Evolutionary conservation across 2,797 vertebrate genomes (phyloP), one percentile per base, ranked within the genome.

Genomic region (Philypnodon macrostomus): DNA sequence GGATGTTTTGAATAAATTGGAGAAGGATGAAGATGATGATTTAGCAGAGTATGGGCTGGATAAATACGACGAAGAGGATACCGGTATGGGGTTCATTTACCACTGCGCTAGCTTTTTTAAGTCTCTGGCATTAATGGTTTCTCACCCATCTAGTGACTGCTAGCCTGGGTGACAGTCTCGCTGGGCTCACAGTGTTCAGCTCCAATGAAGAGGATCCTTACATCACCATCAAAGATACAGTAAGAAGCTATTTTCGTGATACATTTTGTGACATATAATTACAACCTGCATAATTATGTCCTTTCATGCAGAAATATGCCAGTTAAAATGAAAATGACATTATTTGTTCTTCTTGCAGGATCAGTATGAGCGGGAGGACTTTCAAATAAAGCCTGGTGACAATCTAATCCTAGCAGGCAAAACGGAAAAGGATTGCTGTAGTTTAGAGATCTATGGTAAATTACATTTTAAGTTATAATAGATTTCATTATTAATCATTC

Each of bases 311-410:
- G n/a, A n/a, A n/a, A n/a, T n/a, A n/a, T n/a, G n/a, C n/a, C n/a
- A n/a, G n/a, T n/a, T n/a, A n/a, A n/a, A n/a, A n/a, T 8, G 4
- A 29, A 29, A 10, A 3, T 4, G 12, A 29, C 9, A 10, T 29
- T 10, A 31, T 15, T 45, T 16, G 23, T 29, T 34, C 15, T 18
- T 31, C 4, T 24, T 2, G 7, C 7, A 98, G 96, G 96, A 98
- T 32, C 95, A 98, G 7, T 98, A 99, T 37, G 97, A 99, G 59
- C 80, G 92, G 45, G 97, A 94, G 3, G 96, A 99, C 69, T 99
- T 98, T 63, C 75, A 94, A 63, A 93, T 99, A 77, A 98, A 96
- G 49, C 77, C 94, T 15, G 84, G 34, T 21, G 97, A 99, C 77
- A 99, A 97, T 64, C 91, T 99, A 30, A 89, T 99, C 27, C 77